Evolutionary conservation across 2,888 invertebrate species (phyloP), one percentile per base, ranked within the genome.

Genomic region (Heliconius cydno): DNA sequence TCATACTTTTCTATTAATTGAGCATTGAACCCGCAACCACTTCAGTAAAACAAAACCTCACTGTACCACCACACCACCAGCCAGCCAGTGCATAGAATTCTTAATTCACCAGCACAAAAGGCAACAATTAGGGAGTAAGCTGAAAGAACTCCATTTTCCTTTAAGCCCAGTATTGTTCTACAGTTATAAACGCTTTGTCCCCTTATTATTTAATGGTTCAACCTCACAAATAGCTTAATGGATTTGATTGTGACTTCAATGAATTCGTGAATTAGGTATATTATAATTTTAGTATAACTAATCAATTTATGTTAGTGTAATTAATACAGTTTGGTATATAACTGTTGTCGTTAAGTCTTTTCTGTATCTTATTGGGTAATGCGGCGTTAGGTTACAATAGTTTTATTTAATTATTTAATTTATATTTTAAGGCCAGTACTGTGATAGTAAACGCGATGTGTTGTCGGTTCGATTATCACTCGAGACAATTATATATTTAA

Each of bases 101-200:
- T 84, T 81, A 84, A 83, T 83, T 85, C 86, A 83, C 85, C 84
- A 86, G 76, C 83, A 80, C 80, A 81, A 79, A 87, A 85, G 85
- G 84, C 80, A 83, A 87, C 90, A 89, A 90, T 90, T 90, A 90
- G 86, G 81, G 86, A 86, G 83, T 83, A 84, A 86, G 81, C 85
- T 88, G 87, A 90, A 90, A 90, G 89, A 90, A 89, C 88, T 85
- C 86, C 87, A 86, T 88, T 88, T 85, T 82, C 85, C 82, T 85
- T 83, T 81, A 81, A 83, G 80, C 81, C 73, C 78, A 85, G 84
- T 84, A 88, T 89, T 90, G 89, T 89, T 86, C 83, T 83, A 79
- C 79, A 78, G 80, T 86, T 87, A 88, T 87, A 88, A 85, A 85
- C 84, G 86, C 85, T 88, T 88, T 87, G 86, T 87, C 85, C 80